These are phyloP conservation scores for Lophochroa leadbeateri DNA, from an alignment of 2,113 vertebrate species.

Conservation along the genomic window DNA sequence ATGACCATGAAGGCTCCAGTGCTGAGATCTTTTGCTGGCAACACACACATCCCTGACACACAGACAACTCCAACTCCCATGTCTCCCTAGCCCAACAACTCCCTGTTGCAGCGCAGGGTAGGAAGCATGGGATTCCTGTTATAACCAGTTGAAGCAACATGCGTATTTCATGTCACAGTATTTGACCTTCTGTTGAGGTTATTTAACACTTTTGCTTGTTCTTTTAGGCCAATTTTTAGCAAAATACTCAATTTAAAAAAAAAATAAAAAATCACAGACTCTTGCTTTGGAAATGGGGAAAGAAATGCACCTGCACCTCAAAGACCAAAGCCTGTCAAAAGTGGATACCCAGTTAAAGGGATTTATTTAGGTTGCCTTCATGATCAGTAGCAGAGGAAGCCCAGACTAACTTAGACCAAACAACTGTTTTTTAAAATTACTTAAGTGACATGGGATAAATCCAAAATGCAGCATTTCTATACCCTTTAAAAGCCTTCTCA, in stretches of 20 bases:
- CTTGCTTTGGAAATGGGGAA: background rate
- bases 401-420: background rate
- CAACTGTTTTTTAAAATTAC: background rate
- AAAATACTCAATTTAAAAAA: background rate
- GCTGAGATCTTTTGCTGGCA: background rate
- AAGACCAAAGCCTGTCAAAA: background rate
- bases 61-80: background rate
- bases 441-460: background rate
- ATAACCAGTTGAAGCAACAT: background rate
- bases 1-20: background rate
- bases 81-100: background rate
- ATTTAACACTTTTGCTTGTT: background rate
- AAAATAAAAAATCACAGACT: background rate
- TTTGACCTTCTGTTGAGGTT: background rate
- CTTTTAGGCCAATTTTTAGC: background rate
- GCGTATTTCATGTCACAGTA: background rate
- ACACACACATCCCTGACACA: rapidly evolving
- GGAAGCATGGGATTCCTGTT: background rate
- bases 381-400: background rate
- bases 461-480: background rate
- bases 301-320: background rate
- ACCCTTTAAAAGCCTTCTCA: background rate
- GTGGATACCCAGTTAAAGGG: background rate
- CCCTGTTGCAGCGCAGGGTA: background rate
- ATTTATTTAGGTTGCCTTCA: background rate